Conservation (phyloP, 2,113 vertebrate species). For the Ivindomyrus marchei region DNA sequence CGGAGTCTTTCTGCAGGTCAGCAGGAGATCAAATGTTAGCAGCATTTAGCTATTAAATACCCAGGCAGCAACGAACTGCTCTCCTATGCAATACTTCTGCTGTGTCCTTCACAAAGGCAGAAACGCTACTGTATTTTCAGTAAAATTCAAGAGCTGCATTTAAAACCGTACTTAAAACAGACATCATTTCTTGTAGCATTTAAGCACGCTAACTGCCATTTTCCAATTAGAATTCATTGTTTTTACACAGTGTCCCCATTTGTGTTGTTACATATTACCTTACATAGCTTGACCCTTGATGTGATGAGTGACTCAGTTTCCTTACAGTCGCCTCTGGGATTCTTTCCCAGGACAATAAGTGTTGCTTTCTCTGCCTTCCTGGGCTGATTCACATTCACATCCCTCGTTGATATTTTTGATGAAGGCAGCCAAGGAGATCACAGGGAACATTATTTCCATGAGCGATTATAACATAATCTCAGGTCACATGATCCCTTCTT, state of each 20-base stretch:
- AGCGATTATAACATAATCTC: neutral
- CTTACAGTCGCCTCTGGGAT: neutral
- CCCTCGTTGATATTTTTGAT: neutral
- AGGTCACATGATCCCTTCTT: neutral
- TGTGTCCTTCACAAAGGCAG: neutral
- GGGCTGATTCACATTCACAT: neutral
- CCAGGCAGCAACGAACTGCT: neutral
- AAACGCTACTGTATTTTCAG: neutral
- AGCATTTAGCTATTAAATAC: neutral
- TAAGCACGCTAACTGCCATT: neutral
- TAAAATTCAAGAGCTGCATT: neutral
- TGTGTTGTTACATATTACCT: neutral
- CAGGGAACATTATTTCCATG: neutral
- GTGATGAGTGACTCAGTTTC: slow-evolving; percentile 2
- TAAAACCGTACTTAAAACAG: neutral
- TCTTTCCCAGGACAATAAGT: slow-evolving; percentile 2
- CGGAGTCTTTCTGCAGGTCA: neutral
- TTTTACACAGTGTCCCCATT: neutral
- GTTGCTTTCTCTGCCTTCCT: neutral
- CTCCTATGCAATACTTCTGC: neutral
- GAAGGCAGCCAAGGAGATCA: neutral
- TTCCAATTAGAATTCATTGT: slow-evolving; percentile 26
- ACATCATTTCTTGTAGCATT: neutral
- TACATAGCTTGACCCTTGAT: neutral
- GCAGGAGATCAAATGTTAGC: neutral